Conservation (phyloP, 2,888 invertebrate species). For the Eustalomyia histrio region DNA sequence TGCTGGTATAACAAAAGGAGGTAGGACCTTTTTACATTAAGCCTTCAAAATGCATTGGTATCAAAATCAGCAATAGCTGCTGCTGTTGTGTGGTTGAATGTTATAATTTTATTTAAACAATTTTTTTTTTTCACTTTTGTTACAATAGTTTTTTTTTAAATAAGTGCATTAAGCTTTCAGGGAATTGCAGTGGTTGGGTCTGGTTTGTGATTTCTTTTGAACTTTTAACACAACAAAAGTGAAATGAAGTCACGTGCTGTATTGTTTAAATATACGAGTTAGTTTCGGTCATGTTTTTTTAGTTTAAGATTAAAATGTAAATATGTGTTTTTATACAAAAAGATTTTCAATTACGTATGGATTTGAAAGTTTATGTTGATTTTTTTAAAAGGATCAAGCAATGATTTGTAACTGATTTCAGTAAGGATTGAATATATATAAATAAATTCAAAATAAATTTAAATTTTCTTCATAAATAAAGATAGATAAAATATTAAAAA, state of each 20-base stretch:
- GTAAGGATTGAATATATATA: background rate
- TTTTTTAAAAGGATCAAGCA: background rate
- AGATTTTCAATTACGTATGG: conserved; percentile 11
- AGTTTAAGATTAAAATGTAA: conserved; percentile 29
- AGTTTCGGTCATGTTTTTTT: conserved; percentile 36
- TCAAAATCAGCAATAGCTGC: background rate
- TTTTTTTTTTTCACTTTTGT: conserved; percentile 42
- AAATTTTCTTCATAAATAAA: too few relatives aligned
- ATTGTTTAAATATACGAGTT: conserved; percentile 21
- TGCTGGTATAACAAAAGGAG: too few relatives aligned
- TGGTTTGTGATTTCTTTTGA: conserved; percentile 13
- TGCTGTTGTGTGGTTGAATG: too few relatives aligned
- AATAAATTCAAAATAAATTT: too few relatives aligned
- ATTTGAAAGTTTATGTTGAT: background rate
- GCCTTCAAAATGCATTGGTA: background rate
- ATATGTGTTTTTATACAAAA: background rate
- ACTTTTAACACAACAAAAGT: conserved; percentile 36
- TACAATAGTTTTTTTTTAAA: conserved; percentile 2
- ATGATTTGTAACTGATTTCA: background rate
- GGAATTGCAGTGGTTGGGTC: conserved; percentile 20
- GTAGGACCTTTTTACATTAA: too few relatives aligned
- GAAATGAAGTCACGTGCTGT: conserved; percentile 53
- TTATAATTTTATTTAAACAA: background rate
- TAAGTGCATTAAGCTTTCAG: conserved; percentile 31
- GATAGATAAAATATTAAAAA: too few relatives aligned